These are phyloP conservation scores for Hoplodrina ambigua DNA, from an alignment of 2,888 invertebrate species.

Conservation along the genomic window DNA sequence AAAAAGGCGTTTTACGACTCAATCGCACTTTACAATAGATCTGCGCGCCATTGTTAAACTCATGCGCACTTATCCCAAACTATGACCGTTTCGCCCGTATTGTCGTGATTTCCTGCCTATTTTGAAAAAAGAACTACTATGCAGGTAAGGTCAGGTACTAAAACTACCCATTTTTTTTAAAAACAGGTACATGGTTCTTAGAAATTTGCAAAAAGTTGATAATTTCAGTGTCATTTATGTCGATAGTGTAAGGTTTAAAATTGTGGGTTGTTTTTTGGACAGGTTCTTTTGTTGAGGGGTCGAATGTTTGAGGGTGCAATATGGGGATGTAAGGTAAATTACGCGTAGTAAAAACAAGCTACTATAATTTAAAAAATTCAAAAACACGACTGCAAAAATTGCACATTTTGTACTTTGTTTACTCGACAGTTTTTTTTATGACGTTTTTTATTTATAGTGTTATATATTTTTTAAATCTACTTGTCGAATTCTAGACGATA, in stretches of 20 bases:
- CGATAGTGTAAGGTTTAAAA: slow-evolving; percentile 64
- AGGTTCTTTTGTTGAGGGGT: slow-evolving; percentile 19
- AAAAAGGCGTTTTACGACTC: slow-evolving; percentile 63
- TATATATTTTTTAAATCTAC: too few species aligned
- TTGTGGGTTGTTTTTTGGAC: slow-evolving; percentile 42
- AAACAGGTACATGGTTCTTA: slow-evolving; percentile 65
- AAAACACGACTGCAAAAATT: too few species aligned
- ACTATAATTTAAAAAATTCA: too few species aligned
- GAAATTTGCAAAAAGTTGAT: slow-evolving; percentile 67
- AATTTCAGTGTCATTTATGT: slow-evolving; percentile 55
- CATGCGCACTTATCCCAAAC: slow-evolving; percentile 69
- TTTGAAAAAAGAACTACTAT: slow-evolving; percentile 68
- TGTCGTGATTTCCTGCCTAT: slow-evolving; percentile 85
- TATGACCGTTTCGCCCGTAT: slow-evolving; percentile 76
- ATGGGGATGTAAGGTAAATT: slow-evolving; percentile 29
- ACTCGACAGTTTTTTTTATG: too few species aligned
- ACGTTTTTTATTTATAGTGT: too few species aligned
- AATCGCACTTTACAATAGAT: slow-evolving; percentile 60
- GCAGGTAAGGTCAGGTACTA: slow-evolving; percentile 76
- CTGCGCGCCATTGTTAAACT: slow-evolving; percentile 57
- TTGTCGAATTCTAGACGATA: too few species aligned
- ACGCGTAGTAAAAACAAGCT: too few species aligned
- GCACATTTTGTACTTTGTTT: too few species aligned
- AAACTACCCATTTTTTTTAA: slow-evolving; percentile 73
- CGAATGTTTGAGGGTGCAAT: slow-evolving; percentile 19